Evolutionary conservation across 2,797 vertebrate genomes (phyloP).

Genomic region (Muscicapa striata): DNA sequence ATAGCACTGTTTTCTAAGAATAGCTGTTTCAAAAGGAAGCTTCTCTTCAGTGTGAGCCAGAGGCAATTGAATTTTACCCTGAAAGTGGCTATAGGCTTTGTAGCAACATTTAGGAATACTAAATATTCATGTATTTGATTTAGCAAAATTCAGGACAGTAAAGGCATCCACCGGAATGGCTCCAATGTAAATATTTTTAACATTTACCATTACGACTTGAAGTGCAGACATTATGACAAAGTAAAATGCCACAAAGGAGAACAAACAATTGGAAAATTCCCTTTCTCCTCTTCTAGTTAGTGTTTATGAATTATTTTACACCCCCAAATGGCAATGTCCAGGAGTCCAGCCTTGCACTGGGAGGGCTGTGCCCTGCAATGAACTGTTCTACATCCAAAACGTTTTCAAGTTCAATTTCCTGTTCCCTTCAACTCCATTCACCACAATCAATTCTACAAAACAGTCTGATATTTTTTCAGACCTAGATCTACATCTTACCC

Average conservation of each 20-base stretch:
- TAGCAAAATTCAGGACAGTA: constrained; percentile 24
- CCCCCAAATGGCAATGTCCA: background rate
- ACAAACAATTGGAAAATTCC: background rate
- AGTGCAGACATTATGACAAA: background rate
- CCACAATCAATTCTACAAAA: background rate
- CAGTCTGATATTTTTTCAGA: background rate
- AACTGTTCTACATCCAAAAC: background rate
- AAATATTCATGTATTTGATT: constrained; percentile 40
- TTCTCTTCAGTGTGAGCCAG: background rate
- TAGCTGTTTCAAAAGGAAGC: constrained; percentile 22
- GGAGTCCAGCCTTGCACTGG: background rate
- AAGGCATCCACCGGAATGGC: background rate
- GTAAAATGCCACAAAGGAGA: background rate
- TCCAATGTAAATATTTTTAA: constrained; percentile 5
- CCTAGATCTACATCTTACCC: background rate
- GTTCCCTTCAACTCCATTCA: background rate
- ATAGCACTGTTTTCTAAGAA: constrained; percentile 47
- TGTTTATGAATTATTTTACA: background rate
- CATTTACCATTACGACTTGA: background rate
- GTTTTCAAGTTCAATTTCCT: background rate
- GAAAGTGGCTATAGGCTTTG: constrained; percentile 13
- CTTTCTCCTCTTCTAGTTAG: background rate
- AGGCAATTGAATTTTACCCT: constrained; percentile 45
- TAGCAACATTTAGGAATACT: constrained; percentile 46
- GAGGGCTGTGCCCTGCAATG: background rate